Percentiles rank a stretch among this genome's conserved stretches.
These are phyloP conservation scores for Oreochromis niloticus DNA, from an alignment of 2,113 vertebrate species.

Conservation along the genomic window DNA sequence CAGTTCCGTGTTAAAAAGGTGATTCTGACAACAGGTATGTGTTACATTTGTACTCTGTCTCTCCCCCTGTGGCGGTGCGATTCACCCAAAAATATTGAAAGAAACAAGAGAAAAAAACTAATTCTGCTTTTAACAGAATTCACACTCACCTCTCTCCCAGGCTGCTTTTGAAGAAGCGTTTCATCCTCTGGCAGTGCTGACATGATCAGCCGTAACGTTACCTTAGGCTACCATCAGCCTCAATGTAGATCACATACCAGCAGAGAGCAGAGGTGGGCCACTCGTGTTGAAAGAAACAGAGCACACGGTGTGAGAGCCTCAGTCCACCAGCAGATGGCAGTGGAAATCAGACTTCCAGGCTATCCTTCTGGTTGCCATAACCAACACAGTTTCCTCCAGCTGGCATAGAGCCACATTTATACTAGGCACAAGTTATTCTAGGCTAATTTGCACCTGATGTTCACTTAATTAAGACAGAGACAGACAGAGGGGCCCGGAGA, in stretches of 20 bases:
- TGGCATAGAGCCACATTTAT: conserved; percentile 64
- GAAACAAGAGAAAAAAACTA: background rate
- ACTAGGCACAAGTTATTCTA: conserved; percentile 48
- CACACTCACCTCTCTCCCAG: background rate
- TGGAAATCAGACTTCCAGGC: background rate
- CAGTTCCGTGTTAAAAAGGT: background rate
- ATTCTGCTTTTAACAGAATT: background rate
- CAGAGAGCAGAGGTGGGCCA: conserved; percentile 52
- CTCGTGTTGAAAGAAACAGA: background rate
- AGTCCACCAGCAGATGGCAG: background rate
- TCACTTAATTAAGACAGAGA: conserved; percentile 70
- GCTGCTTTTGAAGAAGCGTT: background rate
- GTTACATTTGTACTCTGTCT: conserved; percentile 7
- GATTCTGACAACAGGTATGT: conserved; percentile 19
- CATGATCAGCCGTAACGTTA: conserved; percentile 26
- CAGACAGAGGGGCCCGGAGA: conserved; percentile 41
- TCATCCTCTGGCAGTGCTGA: conserved; percentile 1
- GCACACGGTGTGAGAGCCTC: fast-evolving
- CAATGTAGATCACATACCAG: conserved; percentile 48
- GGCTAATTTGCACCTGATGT: conserved; percentile 77
- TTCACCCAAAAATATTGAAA: background rate
- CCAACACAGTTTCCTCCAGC: background rate
- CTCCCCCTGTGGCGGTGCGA: background rate
- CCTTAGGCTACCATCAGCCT: conserved; percentile 40
- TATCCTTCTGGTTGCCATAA: background rate